Base-by-base conservation (phyloP, 2,888 invertebrate genomes). In the Diaperis boleti region DNA sequence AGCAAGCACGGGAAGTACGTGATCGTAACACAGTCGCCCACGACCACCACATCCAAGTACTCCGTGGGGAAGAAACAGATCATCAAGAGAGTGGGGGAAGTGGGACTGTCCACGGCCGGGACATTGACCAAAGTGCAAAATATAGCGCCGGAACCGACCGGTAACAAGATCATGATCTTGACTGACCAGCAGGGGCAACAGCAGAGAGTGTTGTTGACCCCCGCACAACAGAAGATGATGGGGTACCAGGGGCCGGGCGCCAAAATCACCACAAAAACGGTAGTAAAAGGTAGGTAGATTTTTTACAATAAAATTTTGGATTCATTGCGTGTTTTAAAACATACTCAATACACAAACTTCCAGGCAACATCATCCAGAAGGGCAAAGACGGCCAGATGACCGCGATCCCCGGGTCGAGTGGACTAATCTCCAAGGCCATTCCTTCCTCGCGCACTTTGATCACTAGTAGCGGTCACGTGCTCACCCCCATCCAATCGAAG, bases 101-200 rank as follows among this genome's bases (percentile, higher is more conserved):
- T 44, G 20, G 62, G 15, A 41, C 52, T 55, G 77, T 44, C 81
- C 11, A 44, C 45, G 13, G 82, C 33, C n/a, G 62, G 62, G 81
- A 78, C 70, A 81, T 83, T 74, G 76, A 82, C 47, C 78, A 84
- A 66, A 80, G 82, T 33, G 70, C 72, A 84, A 29, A 75, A 83
- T 63, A 61, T 62, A 26, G 62, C 66, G 15, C 70, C 67, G 18
- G 77, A 75, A 65, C 69, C 76, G 2, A 83, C 82, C 1, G 82
- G 82, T 11, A 82, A 85, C 70, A 87, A 87, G 55, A 85, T 88
- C 17, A 87, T 88, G 88, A 86, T 88, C 33, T 85, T 88, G 47
- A 88, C 88, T 0, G 86, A 87, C 71, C 84, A 86, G 54, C 86
- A 87, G 72, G 87, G 88, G 10, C 82, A 85, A 17, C 87, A 87